Percentiles rank a stretch among this genome's conserved stretches.
Evolutionary conservation across 1,140 invertebrate species (phyloP).

Genomic region (Pseudomyrmex cubaensis): DNA sequence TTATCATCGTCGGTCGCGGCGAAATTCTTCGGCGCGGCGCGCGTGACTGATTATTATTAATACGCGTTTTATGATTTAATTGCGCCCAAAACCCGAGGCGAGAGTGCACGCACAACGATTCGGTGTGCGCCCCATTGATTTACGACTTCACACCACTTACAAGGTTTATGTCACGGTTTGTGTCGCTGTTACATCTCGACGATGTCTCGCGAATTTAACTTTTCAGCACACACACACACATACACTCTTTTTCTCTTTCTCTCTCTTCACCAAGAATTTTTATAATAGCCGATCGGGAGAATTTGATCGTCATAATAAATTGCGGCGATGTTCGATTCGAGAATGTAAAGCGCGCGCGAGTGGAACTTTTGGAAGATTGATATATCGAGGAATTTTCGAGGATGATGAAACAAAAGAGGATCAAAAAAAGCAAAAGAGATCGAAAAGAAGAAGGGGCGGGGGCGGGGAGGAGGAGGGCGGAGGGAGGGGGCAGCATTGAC

Average conservation of each 20-base stretch:
- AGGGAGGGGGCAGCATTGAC: conserved; percentile 53
- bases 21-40: not conserved
- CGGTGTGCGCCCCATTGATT: conserved; percentile 5
- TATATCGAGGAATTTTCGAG: conserved; percentile 63
- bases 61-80: conserved; percentile 48
- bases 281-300: not conserved
- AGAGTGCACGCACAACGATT: not conserved
- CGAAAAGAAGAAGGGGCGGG: not conserved
- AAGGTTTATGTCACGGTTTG: not conserved
- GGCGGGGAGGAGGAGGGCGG: not conserved
- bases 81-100: not conserved
- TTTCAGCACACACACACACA: too few species aligned
- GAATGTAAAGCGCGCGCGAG: not conserved
- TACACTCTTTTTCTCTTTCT: too few species aligned
- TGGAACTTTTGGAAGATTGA: conserved; percentile 34
- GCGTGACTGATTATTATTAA: conserved; percentile 34
- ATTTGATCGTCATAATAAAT: not conserved
- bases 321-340: not conserved
- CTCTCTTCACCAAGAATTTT: not conserved
- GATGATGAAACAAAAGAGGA: not conserved
- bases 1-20: not conserved
- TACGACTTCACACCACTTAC: conserved; percentile 27
- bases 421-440: not conserved
- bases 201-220: not conserved
- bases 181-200: not conserved